Evolutionary conservation across 2,888 invertebrate genomes (phyloP), one percentile per base, ranked within the genome.

Genomic region (Bembecia ichneumoniformis): DNA sequence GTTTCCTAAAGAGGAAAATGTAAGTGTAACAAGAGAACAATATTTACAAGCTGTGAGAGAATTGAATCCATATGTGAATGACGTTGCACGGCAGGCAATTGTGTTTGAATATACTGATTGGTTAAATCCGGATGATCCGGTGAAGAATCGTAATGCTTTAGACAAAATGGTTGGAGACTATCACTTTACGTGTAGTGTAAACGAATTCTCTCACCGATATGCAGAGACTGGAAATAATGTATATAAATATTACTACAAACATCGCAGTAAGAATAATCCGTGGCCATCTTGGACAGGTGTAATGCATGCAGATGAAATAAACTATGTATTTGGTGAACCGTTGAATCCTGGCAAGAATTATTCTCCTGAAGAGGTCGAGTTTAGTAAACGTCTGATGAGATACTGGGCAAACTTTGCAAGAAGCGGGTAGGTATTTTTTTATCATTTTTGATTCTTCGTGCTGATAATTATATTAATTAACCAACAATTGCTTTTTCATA

Each of bases 281-380:
- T 98, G 97, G 97, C 97, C 97, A 0, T 91, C 92, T 49, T 98
- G 97, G 97, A 96, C 96, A 58, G 97, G 97, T 34, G 97, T 97
- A 13, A 92, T 97, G 91, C 98, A 98, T 75, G 97, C 94, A 2
- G 97, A 98, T 77, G 97, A 98, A 82, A 96, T 98, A 58, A 94
- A 92, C 74, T 98, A 95, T 77, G 91, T 97, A 43, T 98, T 98
- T 74, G 98, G 98, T n/a, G 96, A 96, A 72, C 97, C 97, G 1
- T 86, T 96, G 57, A 94, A 96, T 71, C 91, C 93, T n/a, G 87
- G 90, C 47, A 93, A 92, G 69, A 92, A 91, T 60, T 97, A 96
- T 83, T 93, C 92, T 14, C 89, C 91, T 3, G 93, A 93, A 63
- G 98, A 98, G 77, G 90, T 93, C 34, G 92, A 94, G 62, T 91